Evolutionary conservation across 2,797 vertebrate genomes (phyloP).

Genomic region (Centropyge bicolor): DNA sequence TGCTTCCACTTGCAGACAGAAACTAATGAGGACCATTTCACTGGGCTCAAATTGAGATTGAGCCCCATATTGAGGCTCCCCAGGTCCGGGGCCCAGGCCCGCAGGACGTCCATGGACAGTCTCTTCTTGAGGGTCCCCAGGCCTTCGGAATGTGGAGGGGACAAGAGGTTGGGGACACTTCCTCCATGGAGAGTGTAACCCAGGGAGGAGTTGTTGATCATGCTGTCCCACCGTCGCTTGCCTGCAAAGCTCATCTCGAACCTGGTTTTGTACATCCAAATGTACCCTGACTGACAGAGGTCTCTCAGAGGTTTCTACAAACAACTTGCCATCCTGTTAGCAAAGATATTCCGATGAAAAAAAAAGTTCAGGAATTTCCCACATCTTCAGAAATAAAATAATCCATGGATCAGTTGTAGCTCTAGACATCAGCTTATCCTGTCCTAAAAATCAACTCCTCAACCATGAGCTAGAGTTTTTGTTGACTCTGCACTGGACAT

Average conservation of each 20-base stretch:
- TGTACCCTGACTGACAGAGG: background rate
- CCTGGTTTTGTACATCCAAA: slow-evolving; percentile 6
- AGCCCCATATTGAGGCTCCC: slow-evolving; percentile 63
- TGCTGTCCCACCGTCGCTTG: slow-evolving; percentile 48
- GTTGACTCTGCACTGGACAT: slow-evolving; percentile 10
- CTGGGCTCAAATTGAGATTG: slow-evolving; percentile 63
- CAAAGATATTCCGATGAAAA: slow-evolving; percentile 9
- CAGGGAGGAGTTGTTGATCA: slow-evolving; percentile 66
- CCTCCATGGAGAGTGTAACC: slow-evolving; percentile 75
- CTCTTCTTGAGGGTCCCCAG: slow-evolving; percentile 72
- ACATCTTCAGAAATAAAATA: slow-evolving; percentile 35
- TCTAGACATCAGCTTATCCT: slow-evolving; percentile 5
- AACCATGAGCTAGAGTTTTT: slow-evolving; percentile 22
- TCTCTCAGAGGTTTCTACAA: slow-evolving; percentile 20
- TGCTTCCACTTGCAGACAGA: slow-evolving; percentile 84
- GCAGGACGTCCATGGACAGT: slow-evolving; percentile 75
- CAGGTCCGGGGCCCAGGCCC: slow-evolving; percentile 68
- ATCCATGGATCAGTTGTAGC: slow-evolving; percentile 28
- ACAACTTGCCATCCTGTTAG: slow-evolving; percentile 6
- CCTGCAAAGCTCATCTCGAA: slow-evolving; percentile 75
- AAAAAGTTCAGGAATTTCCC: slow-evolving; percentile 8
- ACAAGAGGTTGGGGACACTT: slow-evolving; percentile 77
- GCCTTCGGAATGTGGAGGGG: slow-evolving; percentile 35
- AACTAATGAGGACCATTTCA: slow-evolving; percentile 81
- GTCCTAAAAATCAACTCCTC: slow-evolving; percentile 21